A percentile compares a stretch with the other conserved stretches of the same genome.
Conservation (phyloP, 2,113 vertebrate species). For the Calonectris borealis region DNA sequence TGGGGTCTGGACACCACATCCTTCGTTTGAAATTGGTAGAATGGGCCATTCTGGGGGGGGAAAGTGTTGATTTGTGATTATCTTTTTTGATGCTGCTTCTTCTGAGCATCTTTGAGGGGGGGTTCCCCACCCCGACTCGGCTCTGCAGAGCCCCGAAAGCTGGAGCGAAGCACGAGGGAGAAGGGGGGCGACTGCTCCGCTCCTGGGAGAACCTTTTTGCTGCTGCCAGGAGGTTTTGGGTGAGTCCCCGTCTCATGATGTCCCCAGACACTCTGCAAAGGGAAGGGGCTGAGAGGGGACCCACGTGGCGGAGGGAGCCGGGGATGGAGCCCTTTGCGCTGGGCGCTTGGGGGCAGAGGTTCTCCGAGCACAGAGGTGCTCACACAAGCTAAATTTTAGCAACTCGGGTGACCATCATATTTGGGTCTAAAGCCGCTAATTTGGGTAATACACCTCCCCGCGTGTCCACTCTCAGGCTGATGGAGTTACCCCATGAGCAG, state of each 20-base stretch:
- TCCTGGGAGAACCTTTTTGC: too few relatives aligned
- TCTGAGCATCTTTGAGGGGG: background rate
- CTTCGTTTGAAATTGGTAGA: background rate
- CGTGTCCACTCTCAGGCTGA: background rate
- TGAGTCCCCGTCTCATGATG: too few relatives aligned
- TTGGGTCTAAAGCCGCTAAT: background rate
- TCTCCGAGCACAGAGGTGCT: background rate
- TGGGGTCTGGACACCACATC: background rate
- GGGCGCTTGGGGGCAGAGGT: background rate
- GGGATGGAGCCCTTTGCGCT: background rate
- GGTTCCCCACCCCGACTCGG: accelerated
- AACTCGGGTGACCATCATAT: accelerated
- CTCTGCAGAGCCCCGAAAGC: background rate
- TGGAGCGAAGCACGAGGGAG: background rate
- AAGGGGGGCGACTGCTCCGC: too few relatives aligned
- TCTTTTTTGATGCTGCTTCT: background rate
- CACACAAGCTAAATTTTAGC: background rate
- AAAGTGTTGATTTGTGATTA: background rate
- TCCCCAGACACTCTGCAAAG: too few relatives aligned
- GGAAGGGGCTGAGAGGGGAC: background rate
- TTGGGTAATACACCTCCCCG: background rate
- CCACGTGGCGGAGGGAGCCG: accelerated
- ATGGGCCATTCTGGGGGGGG: background rate
- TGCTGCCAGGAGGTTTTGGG: too few relatives aligned
- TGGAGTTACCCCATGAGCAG: background rate